phyloP scores from a whole-genome alignment of 1,140 invertebrate species.

The Globodera rostochiensis region DNA sequence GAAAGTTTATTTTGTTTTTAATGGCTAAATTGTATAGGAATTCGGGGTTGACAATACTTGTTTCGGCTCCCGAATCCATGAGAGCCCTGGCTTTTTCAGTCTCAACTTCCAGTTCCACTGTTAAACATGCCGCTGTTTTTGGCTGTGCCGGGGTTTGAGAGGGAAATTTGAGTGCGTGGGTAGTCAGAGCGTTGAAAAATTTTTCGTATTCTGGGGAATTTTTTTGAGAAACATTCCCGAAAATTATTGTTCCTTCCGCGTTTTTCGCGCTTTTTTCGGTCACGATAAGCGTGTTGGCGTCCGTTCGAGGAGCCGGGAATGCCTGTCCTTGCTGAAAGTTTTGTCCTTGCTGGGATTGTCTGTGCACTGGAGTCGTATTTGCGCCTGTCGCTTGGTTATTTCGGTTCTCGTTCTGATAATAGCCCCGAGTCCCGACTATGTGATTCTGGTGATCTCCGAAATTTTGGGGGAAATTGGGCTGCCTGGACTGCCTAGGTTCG shows the following conservation, averaged over 20 bases:
- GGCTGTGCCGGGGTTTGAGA: background rate
- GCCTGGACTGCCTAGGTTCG: too few species aligned
- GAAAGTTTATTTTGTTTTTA: background rate
- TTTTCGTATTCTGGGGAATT: background rate
- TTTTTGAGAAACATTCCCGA: background rate
- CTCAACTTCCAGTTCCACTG: background rate
- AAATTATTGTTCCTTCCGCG: background rate
- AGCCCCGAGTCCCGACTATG: background rate
- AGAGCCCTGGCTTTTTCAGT: background rate
- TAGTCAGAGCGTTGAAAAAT: background rate
- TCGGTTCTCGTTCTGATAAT: background rate
- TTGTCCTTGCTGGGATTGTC: background rate
- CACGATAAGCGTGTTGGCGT: background rate
- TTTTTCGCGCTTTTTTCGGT: background rate
- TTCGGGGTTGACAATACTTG: background rate
- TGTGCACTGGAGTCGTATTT: background rate
- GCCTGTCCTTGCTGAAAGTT: background rate
- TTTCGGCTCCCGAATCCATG: background rate
- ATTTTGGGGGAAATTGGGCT: background rate
- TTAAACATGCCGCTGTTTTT: background rate
- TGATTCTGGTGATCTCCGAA: background rate
- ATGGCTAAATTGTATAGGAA: background rate
- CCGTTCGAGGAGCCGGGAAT: background rate
- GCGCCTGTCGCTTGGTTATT: background rate
- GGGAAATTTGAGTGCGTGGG: background rate